Conservation (phyloP, 2,797 vertebrate species). For the Catamblyrhynchus diadema region DNA sequence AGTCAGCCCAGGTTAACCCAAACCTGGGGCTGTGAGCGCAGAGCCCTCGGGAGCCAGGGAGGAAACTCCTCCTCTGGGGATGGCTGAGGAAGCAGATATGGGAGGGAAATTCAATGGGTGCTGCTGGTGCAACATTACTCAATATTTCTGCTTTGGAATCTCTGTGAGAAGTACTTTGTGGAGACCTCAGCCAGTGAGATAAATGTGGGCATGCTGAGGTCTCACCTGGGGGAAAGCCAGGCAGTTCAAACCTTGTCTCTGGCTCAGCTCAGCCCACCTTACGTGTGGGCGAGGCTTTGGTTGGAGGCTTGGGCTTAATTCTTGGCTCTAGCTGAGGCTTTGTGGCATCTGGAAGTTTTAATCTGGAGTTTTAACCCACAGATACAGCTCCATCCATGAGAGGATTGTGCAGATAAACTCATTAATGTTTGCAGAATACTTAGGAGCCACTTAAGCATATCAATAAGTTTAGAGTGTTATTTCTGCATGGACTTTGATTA, state of each 20-base stretch:
- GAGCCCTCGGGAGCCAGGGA: background rate
- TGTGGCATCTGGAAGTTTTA: background rate
- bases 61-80: background rate
- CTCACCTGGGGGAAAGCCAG: background rate
- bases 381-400: background rate
- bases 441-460: background rate
- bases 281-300: background rate
- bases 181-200: background rate
- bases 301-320: background rate
- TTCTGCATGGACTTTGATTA: background rate
- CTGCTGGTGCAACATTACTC: background rate
- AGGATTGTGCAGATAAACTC: background rate
- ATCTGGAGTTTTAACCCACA: background rate
- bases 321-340: background rate
- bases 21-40: background rate
- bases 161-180: background rate
- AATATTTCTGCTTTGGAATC: background rate
- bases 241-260: background rate
- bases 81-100: background rate
- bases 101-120: background rate
- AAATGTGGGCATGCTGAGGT: background rate
- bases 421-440: background rate
- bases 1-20: conserved; percentile 56
- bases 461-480: background rate
- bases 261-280: background rate